These are phyloP conservation scores for Ciconia stormi DNA, from an alignment of 2,113 vertebrate genomes.

Conservation along the genomic window DNA sequence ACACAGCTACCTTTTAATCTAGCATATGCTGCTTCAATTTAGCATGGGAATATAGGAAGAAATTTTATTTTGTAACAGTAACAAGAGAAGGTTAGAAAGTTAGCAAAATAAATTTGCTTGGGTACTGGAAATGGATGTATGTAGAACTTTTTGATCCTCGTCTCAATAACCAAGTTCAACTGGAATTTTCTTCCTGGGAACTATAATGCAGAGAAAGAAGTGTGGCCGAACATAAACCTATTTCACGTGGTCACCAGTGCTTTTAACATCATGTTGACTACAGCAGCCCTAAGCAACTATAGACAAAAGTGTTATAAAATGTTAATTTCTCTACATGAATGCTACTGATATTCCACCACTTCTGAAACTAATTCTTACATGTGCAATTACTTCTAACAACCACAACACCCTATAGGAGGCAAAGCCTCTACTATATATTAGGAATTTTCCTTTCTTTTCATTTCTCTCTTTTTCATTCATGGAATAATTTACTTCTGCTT, in stretches of 20 bases:
- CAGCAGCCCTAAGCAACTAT: background rate
- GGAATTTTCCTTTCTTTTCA: background rate
- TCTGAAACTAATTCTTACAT: background rate
- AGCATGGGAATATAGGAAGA: background rate
- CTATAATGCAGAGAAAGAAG: background rate
- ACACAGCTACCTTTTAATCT: background rate
- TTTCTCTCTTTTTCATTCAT: background rate
- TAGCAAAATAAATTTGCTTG: background rate
- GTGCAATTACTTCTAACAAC: background rate
- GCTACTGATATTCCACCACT: background rate
- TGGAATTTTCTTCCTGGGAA: background rate
- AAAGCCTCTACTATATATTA: background rate
- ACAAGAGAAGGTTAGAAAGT: background rate
- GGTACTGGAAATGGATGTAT: background rate
- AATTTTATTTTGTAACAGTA: background rate
- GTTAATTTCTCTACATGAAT: background rate
- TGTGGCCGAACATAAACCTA: background rate
- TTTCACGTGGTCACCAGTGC: background rate
- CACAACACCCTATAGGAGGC: background rate
- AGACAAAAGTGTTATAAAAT: background rate
- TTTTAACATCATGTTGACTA: background rate
- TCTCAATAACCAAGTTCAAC: background rate
- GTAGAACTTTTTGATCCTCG: background rate
- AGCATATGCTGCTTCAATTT: background rate
- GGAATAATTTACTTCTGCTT: background rate